phyloP scores from a whole-genome alignment of 1,140 invertebrate genomes.

The Cyclargus thomasi region DNA sequence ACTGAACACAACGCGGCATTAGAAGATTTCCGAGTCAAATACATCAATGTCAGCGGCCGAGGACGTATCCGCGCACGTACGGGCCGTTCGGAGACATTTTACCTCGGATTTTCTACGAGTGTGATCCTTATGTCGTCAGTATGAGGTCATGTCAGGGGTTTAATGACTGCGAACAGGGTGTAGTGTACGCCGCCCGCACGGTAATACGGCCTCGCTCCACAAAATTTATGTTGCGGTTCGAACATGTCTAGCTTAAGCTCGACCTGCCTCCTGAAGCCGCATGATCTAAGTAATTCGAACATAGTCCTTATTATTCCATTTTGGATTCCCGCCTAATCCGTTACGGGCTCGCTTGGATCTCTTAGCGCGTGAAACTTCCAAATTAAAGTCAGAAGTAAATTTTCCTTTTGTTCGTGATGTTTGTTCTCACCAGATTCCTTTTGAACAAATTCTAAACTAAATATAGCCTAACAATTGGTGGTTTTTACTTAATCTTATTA shows the following conservation, averaged over 20 bases:
- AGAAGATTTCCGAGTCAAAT: constrained; percentile 10
- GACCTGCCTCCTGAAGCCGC: constrained; percentile 39
- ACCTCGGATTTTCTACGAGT: too few species aligned
- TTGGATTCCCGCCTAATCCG: constrained; percentile 17
- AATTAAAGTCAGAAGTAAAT: constrained; percentile 17
- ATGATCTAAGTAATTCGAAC: constrained; percentile 49
- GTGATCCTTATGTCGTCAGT: too few species aligned
- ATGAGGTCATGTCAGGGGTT: too few species aligned
- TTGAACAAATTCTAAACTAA: background rate
- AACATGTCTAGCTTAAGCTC: constrained; percentile 46
- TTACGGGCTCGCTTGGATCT: constrained; percentile 7
- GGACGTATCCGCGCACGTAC: background rate
- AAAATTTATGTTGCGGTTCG: constrained; percentile 46
- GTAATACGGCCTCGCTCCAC: constrained; percentile 29
- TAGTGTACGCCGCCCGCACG: background rate
- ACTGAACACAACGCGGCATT: constrained; percentile 1
- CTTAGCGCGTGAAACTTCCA: constrained; percentile 17
- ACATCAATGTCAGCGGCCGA: constrained; percentile 10
- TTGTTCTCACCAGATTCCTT: constrained; percentile 12
- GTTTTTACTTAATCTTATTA: too few species aligned
- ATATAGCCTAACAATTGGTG: background rate
- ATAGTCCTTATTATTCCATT: constrained; percentile 25
- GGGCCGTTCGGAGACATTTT: too few species aligned
- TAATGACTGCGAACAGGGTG: too few species aligned
- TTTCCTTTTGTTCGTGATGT: constrained; percentile 18